Conservation (phyloP, 2,888 invertebrate genomes). For the Noctuana brunneofusca region DNA sequence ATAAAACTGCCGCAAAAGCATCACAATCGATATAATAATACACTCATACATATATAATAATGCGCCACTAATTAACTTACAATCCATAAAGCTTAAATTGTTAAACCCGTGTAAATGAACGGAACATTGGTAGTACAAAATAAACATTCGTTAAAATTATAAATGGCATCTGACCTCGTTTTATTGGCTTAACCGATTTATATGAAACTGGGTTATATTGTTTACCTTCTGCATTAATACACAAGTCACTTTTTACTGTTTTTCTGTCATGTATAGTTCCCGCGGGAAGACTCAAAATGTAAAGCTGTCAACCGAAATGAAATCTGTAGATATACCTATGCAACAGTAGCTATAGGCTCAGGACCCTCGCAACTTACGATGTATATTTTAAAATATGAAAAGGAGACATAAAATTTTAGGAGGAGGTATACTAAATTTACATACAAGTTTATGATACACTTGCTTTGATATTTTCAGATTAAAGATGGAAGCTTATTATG, state of each 20-base stretch:
- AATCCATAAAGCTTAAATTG: slow-evolving; percentile 30
- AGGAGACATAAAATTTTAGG: slow-evolving; percentile 10
- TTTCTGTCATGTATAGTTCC: slow-evolving; percentile 21
- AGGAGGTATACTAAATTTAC: slow-evolving; percentile 7
- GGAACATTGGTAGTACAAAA: slow-evolving; percentile 30
- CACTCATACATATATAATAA: no score
- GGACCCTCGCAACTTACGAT: slow-evolving; percentile 10
- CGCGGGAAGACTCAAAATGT: slow-evolving; percentile 21
- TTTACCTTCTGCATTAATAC: slow-evolving; percentile 29
- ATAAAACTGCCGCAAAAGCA: slow-evolving; percentile 34
- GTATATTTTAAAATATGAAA: slow-evolving; percentile 18
- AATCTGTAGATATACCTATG: no score
- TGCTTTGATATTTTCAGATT: slow-evolving; percentile 3
- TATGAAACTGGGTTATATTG: slow-evolving; percentile 28
- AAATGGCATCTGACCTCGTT: slow-evolving; percentile 33
- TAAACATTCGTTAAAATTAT: slow-evolving; percentile 35
- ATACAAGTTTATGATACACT: slow-evolving; percentile 2
- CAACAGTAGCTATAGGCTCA: slow-evolving; percentile 1
- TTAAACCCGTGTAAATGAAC: slow-evolving; percentile 30
- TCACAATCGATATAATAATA: slow-evolving; percentile 34
- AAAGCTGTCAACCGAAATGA: slow-evolving; percentile 20
- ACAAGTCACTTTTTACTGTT: slow-evolving; percentile 20
- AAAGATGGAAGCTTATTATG: background rate
- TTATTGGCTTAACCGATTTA: slow-evolving; percentile 30
- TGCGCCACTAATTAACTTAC: slow-evolving; percentile 36